Percentiles rank a stretch among this genome's conserved stretches.
These are phyloP conservation scores for Scalopus aquaticus DNA, from an alignment of 2,113 vertebrate genomes.

Conservation along the genomic window DNA sequence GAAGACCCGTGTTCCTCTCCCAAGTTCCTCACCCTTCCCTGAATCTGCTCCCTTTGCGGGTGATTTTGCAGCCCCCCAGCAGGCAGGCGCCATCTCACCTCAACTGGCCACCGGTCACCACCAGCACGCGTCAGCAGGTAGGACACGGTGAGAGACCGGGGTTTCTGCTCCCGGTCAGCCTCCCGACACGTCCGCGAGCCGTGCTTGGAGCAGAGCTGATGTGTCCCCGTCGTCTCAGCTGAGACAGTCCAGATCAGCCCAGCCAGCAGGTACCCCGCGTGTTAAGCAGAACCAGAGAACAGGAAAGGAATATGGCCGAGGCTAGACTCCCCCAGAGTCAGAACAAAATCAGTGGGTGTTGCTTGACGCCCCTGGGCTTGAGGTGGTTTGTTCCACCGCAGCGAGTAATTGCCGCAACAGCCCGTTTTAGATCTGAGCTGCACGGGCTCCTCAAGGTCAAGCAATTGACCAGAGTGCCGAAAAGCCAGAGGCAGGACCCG, in stretches of 20 bases:
- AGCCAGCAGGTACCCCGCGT: neutral
- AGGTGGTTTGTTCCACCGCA: neutral
- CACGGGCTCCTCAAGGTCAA: neutral
- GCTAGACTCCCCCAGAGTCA: neutral
- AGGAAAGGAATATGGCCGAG: neutral
- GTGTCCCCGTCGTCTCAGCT: neutral
- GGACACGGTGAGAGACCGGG: neutral
- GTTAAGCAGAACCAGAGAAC: neutral
- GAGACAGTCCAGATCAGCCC: neutral
- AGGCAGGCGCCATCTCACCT: too few relatives aligned
- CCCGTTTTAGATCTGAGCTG: neutral
- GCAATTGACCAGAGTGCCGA: neutral
- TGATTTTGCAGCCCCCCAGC: too few relatives aligned
- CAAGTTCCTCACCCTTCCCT: accelerated
- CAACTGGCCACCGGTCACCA: too few relatives aligned
- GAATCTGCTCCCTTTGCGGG: neutral
- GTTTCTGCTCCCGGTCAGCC: neutral
- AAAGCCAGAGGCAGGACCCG: neutral
- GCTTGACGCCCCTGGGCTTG: neutral
- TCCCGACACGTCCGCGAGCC: neutral
- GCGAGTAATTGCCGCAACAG: neutral
- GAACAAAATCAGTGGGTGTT: neutral
- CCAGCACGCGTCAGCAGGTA: neutral
- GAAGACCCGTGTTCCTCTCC: neutral
- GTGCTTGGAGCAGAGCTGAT: accelerated